These are phyloP conservation scores for Chelon auratus DNA, from an alignment of 2,797 vertebrate genomes.

Conservation along the genomic window DNA sequence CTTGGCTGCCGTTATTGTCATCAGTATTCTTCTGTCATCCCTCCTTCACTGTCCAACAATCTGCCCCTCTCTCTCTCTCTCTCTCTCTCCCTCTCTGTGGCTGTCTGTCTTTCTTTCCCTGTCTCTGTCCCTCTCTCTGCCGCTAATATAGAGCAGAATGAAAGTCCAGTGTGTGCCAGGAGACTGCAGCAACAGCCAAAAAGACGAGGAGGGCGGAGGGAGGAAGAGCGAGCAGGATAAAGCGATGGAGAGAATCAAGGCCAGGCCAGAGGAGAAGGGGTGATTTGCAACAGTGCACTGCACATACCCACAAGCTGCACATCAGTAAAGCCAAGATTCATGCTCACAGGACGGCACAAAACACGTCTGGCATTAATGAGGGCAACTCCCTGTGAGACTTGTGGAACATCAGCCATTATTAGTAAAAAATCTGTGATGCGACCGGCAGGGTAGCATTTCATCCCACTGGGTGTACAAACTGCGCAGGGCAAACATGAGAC, in stretches of 20 bases:
- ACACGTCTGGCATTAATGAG: too few relatives aligned
- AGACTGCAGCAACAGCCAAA: slow-evolving; percentile 71
- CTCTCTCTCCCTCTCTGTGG: not conserved
- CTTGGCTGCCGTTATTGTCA: slow-evolving; percentile 38
- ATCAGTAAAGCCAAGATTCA: not conserved
- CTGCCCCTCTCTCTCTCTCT: slow-evolving; percentile 15
- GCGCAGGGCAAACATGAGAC: too few relatives aligned
- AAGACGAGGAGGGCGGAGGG: slow-evolving; percentile 17
- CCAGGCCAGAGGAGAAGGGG: not conserved
- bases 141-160: slow-evolving; percentile 53
- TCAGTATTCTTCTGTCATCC: slow-evolving; percentile 62
- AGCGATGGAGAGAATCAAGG: too few relatives aligned
- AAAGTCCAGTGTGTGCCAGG: slow-evolving; percentile 60
- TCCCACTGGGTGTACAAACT: not conserved
- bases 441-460: not conserved
- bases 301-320: not conserved
- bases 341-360: too few relatives aligned
- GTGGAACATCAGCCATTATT: too few relatives aligned
- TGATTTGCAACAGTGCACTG: not conserved
- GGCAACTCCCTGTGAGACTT: too few relatives aligned
- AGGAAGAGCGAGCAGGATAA: not conserved
- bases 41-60: slow-evolving; percentile 11
- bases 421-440: too few relatives aligned
- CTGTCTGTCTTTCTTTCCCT: too few relatives aligned
- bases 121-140: slow-evolving; percentile 23